Base-by-base conservation (phyloP, 2,797 vertebrate genomes). In the Urocyon cinereoargenteus region DNA sequence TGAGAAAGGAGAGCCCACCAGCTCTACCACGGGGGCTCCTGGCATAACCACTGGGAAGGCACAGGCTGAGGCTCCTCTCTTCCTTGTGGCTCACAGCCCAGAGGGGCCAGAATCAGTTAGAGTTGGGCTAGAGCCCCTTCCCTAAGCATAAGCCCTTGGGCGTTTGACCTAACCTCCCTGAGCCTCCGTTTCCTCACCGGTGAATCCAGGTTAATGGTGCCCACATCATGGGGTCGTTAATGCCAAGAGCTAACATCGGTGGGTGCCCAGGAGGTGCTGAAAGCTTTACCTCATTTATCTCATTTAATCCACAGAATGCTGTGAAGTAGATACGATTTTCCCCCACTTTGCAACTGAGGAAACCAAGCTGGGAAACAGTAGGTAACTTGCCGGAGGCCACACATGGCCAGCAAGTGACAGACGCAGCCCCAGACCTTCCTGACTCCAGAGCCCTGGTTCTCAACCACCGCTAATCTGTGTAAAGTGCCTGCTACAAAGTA, bases 401-500 rank as follows among this genome's bases (percentile, higher is more conserved):
- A 40, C 73, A 34, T 53, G 72, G 83, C 49, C 19, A 5, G 68
- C 62, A 26, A 31, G 53, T 51, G 86, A 73, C 84, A 31, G 79
- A 84, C 53, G 53, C 34, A 73, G 84, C 77, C 70, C 92, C 72
- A 26, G 8, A 15, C 66, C 66, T 40, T 51, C 24, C 34, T 15
- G 51, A 83, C 51, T 75, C 68, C 62, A 6, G 77, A 70, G 57
- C 83, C 81, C 68, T n/a, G 70, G 31, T 88, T 93, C 90, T 62
- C 90, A 40, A 28, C 90, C 45, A 82, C 34, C 15, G 64, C 90
- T 92, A 40, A 92, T 96, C 96, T 91, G 72, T 86, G 68, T 86
- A 18, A 90, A 96, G 77, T 78, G 72, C 95, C 75, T 62, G 55
- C 94, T 94, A 55, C 93, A 86, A 86, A 97, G 90, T 70, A 90